A percentile compares a stretch with the other conserved stretches of the same genome.
Evolutionary conservation across 2,888 invertebrate species (phyloP).

Genomic region (Hemistola chrysoprasaria): DNA sequence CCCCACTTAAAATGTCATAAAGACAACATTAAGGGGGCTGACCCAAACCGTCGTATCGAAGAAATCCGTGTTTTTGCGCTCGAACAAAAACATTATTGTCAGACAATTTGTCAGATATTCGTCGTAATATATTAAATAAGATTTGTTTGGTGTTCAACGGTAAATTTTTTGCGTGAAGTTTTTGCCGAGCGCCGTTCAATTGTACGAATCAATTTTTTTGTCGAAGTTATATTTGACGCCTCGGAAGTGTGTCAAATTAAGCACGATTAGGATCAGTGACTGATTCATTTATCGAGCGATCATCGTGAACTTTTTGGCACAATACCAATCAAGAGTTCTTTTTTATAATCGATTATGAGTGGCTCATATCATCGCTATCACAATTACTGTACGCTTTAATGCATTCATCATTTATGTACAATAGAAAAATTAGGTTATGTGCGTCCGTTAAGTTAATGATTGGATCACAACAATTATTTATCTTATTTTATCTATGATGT

Average conservation of each 20-base stretch:
- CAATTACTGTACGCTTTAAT: constrained; percentile 9
- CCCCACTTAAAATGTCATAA: constrained; percentile 20
- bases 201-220: constrained; percentile 34
- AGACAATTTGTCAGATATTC: constrained; percentile 40
- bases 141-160: constrained; percentile 46
- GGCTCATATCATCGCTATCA: constrained; percentile 17
- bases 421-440: constrained; percentile 12
- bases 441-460: constrained; percentile 2
- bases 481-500: too few species aligned
- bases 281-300: constrained; percentile 28
- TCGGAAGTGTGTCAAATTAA: constrained; percentile 45
- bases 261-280: constrained; percentile 34
- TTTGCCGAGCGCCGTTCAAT: constrained; percentile 32
- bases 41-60: constrained; percentile 26
- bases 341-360: constrained; percentile 22
- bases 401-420: constrained; percentile 13
- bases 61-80: constrained; percentile 29
- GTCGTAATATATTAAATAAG: constrained; percentile 53
- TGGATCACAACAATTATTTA: too few species aligned
- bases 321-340: constrained; percentile 31
- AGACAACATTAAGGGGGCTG: constrained; percentile 26
- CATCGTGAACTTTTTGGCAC: constrained; percentile 28
- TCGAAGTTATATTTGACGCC: constrained; percentile 28
- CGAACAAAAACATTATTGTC: constrained; percentile 33
- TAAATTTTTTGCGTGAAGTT: constrained; percentile 36